Percentiles rank a stretch among this genome's conserved stretches.
Evolutionary conservation across 2,888 invertebrate species (phyloP).

Genomic region (Frankliniella fusca): DNA sequence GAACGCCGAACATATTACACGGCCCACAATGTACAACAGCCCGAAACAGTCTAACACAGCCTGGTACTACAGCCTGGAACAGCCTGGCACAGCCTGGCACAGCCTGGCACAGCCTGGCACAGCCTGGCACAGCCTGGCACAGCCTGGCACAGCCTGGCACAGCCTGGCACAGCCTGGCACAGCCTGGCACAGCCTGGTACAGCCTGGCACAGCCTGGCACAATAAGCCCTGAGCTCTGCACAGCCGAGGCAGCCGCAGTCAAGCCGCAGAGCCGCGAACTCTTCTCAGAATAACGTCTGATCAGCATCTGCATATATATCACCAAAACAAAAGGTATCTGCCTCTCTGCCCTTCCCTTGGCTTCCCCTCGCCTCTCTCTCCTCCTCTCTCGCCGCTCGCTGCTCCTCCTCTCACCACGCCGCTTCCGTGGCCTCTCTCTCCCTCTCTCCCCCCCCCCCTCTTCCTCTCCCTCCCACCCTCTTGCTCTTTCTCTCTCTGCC

Average conservation of each 20-base stretch:
- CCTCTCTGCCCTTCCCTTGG: not conserved
- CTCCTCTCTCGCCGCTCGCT: not conserved
- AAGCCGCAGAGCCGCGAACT: slow-evolving; percentile 13
- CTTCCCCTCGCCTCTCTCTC: not conserved
- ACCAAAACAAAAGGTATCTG: slow-evolving; percentile 22
- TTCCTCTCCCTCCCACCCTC: not conserved
- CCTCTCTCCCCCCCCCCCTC: not conserved
- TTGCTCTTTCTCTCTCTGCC: not conserved
- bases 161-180: not conserved
- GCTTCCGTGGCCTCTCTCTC: not conserved
- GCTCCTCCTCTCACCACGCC: not conserved
- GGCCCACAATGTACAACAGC: not conserved
- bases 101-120: not conserved
- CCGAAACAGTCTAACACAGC: no score
- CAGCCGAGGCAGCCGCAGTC: not conserved
- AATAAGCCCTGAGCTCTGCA: not conserved
- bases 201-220: not conserved
- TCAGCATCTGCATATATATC: slow-evolving; percentile 26
- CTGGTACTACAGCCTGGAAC: not conserved
- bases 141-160: not conserved
- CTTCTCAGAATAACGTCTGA: slow-evolving; percentile 26
- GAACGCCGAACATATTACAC: not conserved
- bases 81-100: not conserved
- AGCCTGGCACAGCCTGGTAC: not conserved
- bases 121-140: not conserved